Evolutionary conservation across 2,113 vertebrate genomes (phyloP).

Genomic region (Chaenogobius annularis): DNA sequence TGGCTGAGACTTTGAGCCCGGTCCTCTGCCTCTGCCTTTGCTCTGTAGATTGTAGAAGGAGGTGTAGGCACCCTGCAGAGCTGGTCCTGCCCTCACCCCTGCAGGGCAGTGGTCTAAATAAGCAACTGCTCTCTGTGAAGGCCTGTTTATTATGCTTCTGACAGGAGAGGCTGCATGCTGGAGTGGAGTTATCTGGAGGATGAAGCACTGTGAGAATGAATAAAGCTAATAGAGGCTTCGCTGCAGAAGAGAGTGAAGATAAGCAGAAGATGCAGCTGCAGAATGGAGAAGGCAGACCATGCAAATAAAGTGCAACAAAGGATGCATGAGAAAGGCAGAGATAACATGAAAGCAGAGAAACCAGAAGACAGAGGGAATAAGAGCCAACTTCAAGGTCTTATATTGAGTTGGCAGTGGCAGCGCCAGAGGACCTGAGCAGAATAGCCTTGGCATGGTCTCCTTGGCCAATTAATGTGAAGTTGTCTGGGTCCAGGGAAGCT

Average conservation of each 20-base stretch:
- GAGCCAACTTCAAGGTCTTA: constrained; percentile 62
- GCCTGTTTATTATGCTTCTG: constrained; percentile 53
- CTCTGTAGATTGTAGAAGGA: constrained; percentile 10
- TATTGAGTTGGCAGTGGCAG: constrained; percentile 69
- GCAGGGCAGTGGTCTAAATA: constrained; percentile 47
- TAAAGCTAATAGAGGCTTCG: constrained; percentile 17
- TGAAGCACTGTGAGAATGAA: constrained; percentile 9
- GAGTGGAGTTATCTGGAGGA: constrained; percentile 30
- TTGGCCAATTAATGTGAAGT: constrained; percentile 74
- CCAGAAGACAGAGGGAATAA: constrained; percentile 42
- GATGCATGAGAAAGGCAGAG: neutral
- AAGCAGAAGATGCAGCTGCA: constrained; percentile 26
- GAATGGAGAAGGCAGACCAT: neutral
- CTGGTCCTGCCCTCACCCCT: constrained; percentile 29
- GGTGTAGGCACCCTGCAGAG: constrained; percentile 32
- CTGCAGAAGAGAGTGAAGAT: constrained; percentile 13
- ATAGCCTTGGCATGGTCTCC: constrained; percentile 68
- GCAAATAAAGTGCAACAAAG: constrained; percentile 4
- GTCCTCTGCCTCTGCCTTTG: neutral
- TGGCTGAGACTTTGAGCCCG: constrained; percentile 14
- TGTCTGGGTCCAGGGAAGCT: constrained; percentile 75
- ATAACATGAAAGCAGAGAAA: constrained; percentile 37
- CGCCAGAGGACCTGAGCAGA: constrained; percentile 69
- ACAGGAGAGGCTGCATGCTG: constrained; percentile 13
- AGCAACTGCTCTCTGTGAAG: constrained; percentile 50